Evolutionary conservation across 2,888 invertebrate species (phyloP).

Genomic region (Odontocerum albicorne): DNA sequence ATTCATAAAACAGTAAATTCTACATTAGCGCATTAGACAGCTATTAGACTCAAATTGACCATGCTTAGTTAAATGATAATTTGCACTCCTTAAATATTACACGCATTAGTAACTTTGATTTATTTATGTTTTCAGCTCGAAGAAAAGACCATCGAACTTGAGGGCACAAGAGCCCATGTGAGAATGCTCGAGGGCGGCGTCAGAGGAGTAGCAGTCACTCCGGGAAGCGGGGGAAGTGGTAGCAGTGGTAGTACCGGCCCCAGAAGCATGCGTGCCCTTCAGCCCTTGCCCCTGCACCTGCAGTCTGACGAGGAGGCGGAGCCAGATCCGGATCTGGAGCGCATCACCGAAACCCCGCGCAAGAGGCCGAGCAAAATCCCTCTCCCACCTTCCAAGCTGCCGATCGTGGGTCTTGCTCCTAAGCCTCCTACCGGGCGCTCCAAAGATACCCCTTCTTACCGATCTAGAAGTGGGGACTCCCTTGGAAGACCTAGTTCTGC

Average conservation of each 20-base stretch:
- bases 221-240: conserved; percentile 47
- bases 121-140: conserved; percentile 63
- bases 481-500: conserved; percentile 58
- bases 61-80: no score
- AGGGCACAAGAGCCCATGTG: conserved; percentile 77
- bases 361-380: conserved; percentile 73
- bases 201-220: conserved; percentile 38
- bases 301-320: conserved; percentile 58
- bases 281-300: conserved; percentile 54
- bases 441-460: conserved; percentile 40
- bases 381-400: conserved; percentile 55
- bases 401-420: conserved; percentile 58
- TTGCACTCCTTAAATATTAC: no score
- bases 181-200: conserved; percentile 67
- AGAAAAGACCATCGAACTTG: conserved; percentile 80
- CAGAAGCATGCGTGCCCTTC: conserved; percentile 52
- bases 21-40: no score
- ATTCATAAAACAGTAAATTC: no score
- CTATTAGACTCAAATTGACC: no score
- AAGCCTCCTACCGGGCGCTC: conserved; percentile 54
- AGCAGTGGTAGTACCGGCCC: conserved; percentile 46
- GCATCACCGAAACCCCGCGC: conserved; percentile 44
- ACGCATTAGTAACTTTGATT: no score
- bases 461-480: conserved; percentile 52
- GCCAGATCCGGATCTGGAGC: conserved; percentile 48